Evolutionary conservation across 2,113 vertebrate species (phyloP).

Genomic region (Arenaria interpres): DNA sequence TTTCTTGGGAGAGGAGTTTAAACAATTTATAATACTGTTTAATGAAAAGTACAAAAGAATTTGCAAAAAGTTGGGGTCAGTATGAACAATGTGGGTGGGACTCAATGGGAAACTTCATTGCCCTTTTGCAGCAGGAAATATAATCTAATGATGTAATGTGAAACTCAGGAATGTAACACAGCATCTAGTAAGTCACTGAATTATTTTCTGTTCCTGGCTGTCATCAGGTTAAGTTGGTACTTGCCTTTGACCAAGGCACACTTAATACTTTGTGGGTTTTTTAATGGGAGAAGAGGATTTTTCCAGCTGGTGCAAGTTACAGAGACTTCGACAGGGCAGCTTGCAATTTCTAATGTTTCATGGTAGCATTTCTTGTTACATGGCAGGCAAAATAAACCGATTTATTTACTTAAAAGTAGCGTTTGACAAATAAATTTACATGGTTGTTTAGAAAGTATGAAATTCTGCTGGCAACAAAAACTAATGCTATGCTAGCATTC

Average conservation of each 20-base stretch:
- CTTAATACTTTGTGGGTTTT: background rate
- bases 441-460: background rate
- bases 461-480: background rate
- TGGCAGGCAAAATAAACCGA: background rate
- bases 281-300: background rate
- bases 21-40: background rate
- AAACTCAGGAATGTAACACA: constrained; percentile 29
- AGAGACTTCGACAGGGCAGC: background rate
- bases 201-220: constrained; percentile 24
- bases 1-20: background rate
- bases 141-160: constrained; percentile 43
- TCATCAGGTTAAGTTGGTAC: background rate
- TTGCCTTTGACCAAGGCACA: background rate
- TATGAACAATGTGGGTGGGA: background rate
- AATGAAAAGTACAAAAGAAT: background rate
- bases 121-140: constrained; percentile 36
- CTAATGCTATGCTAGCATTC: background rate
- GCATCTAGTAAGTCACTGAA: background rate
- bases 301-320: background rate
- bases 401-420: background rate
- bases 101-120: constrained; percentile 2
- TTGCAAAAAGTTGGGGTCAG: background rate
- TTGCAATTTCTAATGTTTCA: background rate
- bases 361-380: background rate
- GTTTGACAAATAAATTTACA: background rate